Base-by-base conservation (phyloP, 2,797 vertebrate genomes). In the Danionella dracula region DNA sequence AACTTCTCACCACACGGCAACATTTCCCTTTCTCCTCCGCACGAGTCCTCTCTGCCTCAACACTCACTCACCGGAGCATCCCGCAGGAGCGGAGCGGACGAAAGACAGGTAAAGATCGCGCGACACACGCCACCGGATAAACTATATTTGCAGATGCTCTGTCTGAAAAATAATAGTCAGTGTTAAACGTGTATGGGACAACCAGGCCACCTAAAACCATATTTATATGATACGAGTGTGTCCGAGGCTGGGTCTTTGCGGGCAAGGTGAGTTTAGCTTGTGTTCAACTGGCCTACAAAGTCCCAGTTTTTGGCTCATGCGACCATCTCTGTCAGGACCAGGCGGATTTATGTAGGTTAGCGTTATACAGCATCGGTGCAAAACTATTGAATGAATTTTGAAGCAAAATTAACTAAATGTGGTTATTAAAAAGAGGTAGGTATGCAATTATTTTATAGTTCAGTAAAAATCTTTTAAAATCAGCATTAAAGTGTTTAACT, bases 211-310 rank as follows among this genome's bases (percentile, higher is more conserved):
- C 16, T 41, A 13, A 12, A 19, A 15, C n/a, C n/a, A n/a, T n/a
- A n/a, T n/a, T n/a, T n/a, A n/a, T n/a, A n/a, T n/a, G n/a, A n/a
- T n/a, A n/a, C n/a, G n/a, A 63, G 11, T 85, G 89, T 83, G 85
- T 74, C 84, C 86, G 88, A 89, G 84, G 73, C 81, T 90, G 91
- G 91, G 91, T 91, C 91, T 92, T 92, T 92, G 90, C 86, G 87
- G 90, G 91, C 90, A 89, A 92, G 90, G 89, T 91, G 91, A 91
- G 87, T 83, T 49, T 58, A 82, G 72, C 82, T 77, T 85, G 89
- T 37, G 57, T 76, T 66, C 91, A 92, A 92, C 91, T 92, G 91
- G 91, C 91, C 91, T 92, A 90, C 91, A 92, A 92, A 92, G 91
- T 92, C 91, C 91, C 91, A 92, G 90, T 91, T 80, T 87, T 87